phyloP scores from a whole-genome alignment of 2,888 invertebrate species.

The Cyaniris semiargus region DNA sequence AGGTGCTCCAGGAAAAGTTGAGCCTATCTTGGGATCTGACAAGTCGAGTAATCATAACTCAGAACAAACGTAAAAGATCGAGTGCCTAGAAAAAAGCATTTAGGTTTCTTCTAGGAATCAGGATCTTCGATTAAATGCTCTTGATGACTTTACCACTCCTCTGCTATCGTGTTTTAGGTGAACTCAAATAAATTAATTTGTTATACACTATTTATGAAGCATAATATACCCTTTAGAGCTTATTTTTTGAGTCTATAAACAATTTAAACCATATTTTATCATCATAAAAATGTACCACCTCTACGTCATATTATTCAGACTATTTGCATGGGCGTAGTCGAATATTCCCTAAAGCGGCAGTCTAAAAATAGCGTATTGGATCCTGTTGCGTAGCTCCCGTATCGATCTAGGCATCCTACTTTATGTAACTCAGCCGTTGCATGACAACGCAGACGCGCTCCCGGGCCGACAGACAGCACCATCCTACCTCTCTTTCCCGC shows the following conservation, averaged over 20 bases:
- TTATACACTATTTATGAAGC: not conserved
- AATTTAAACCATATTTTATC: not conserved
- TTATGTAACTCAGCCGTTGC: conserved; percentile 17
- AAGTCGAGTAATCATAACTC: too few species aligned
- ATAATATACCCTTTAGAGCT: not conserved
- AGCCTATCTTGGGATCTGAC: too few species aligned
- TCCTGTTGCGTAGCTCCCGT: conserved; percentile 11
- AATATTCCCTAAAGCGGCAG: not conserved
- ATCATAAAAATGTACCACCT: not conserved
- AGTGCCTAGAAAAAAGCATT: too few species aligned
- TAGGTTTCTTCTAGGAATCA: not conserved
- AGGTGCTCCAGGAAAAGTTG: too few species aligned
- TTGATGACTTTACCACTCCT: not conserved
- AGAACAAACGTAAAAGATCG: too few species aligned
- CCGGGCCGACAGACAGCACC: conserved; percentile 22
- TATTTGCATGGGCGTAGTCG: not conserved
- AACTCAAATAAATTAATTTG: too few species aligned
- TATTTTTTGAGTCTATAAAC: not conserved
- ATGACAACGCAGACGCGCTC: conserved; percentile 30
- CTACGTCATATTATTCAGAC: not conserved
- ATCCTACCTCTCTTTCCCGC: conserved; percentile 25
- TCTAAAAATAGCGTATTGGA: conserved; percentile 17
- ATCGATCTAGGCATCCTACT: conserved; percentile 27
- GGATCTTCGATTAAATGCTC: not conserved
- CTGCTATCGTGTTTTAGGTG: not conserved